These are phyloP conservation scores for Hydropsyche tenuis DNA, from an alignment of 1,140 invertebrate genomes.

Conservation along the genomic window DNA sequence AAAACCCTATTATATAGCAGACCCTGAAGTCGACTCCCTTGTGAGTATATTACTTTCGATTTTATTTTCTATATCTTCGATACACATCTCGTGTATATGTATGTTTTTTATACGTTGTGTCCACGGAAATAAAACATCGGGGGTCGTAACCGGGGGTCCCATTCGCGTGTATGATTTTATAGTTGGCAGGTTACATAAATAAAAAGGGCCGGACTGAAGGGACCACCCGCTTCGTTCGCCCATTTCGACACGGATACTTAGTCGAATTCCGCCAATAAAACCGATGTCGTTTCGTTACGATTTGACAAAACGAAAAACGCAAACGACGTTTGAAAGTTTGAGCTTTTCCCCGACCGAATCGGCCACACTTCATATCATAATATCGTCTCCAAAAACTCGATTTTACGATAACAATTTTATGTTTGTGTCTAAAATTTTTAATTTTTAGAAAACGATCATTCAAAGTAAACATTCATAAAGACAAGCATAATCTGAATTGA, in stretches of 20 bases:
- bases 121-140: conserved; percentile 16
- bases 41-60: conserved; percentile 73
- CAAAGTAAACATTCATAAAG: too few species aligned
- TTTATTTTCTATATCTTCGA: not conserved
- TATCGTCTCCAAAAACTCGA: not conserved
- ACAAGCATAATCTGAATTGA: too few species aligned
- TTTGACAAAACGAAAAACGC: conserved; percentile 37
- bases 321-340: not conserved
- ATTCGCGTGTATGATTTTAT: conserved; percentile 36
- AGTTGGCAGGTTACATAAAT: conserved; percentile 43
- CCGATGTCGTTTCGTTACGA: conserved; percentile 54
- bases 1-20: conserved; percentile 97
- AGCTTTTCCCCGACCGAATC: too few species aligned
- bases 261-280: conserved; percentile 66
- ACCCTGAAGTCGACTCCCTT: conserved; percentile 97
- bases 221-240: conserved; percentile 60
- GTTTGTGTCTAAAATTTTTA: too few species aligned
- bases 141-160: conserved; percentile 5
- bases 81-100: not conserved
- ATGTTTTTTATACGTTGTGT: conserved; percentile 10
- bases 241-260: conserved; percentile 64
- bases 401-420: too few species aligned
- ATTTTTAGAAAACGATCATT: too few species aligned
- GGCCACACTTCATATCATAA: too few species aligned
- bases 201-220: conserved; percentile 42